Evolutionary conservation across 92 coral and sea anemone genomes (phyloP).

Genomic region (Pocillopora grandis): DNA sequence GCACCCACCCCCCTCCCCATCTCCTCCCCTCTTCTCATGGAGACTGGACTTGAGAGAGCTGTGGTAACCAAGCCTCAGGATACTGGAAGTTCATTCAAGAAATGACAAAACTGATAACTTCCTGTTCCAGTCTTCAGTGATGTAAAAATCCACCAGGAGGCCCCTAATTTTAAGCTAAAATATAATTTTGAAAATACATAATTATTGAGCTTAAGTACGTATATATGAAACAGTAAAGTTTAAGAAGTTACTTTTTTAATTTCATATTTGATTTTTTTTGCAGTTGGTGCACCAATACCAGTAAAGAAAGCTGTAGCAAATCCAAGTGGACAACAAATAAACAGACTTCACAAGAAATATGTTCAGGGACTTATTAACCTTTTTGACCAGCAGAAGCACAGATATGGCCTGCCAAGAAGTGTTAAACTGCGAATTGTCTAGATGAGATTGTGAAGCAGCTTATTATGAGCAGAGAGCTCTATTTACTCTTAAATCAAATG

Average conservation of each 20-base stretch:
- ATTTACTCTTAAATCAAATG: background rate
- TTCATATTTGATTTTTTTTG: slow-evolving; percentile 7
- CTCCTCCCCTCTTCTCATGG: no score
- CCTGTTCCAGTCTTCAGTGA: no score
- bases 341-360: slow-evolving; percentile 81
- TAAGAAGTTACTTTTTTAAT: background rate
- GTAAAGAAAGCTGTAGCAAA: slow-evolving; percentile 84
- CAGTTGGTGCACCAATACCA: slow-evolving; percentile 95
- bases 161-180: no score
- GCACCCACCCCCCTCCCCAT: no score
- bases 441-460: background rate
- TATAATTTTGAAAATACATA: no score
- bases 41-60: no score
- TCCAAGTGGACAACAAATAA: slow-evolving; percentile 69
- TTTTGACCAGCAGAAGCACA: slow-evolving; percentile 77
- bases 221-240: background rate
- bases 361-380: slow-evolving; percentile 71
- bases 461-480: background rate
- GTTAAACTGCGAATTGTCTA: slow-evolving; percentile 65
- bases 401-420: slow-evolving; percentile 81
- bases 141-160: no score
- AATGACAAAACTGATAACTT: no score
- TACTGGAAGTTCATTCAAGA: no score
- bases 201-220: background rate
- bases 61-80: no score